Conservation (phyloP, 2,797 vertebrate genomes). For the Naso thynnoides region DNA sequence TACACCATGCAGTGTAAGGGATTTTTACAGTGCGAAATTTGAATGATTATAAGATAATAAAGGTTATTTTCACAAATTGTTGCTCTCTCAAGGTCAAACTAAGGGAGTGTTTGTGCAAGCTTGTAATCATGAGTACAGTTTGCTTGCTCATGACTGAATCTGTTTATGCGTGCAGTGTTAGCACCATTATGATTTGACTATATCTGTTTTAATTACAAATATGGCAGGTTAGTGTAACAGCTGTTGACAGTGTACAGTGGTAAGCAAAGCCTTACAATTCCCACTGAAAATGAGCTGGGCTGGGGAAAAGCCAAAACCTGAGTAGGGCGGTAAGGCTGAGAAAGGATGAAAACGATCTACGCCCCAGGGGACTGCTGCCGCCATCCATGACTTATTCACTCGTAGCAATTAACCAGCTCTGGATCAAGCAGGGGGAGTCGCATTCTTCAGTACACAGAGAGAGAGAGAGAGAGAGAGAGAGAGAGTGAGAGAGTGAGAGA, state of each 20-base stretch:
- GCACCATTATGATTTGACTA: slow-evolving; percentile 32
- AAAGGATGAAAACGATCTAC: slow-evolving; percentile 78
- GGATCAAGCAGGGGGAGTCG: slow-evolving; percentile 70
- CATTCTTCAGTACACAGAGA: slow-evolving; percentile 65
- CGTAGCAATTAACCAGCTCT: slow-evolving; percentile 77
- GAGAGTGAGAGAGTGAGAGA: slow-evolving; percentile 27
- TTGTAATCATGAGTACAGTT: slow-evolving; percentile 2
- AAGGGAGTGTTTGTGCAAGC: slow-evolving; percentile 10
- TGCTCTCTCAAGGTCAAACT: not conserved
- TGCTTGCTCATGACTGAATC: slow-evolving; percentile 28
- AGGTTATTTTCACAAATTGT: not conserved
- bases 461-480: slow-evolving; percentile 28
- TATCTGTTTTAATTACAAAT: slow-evolving; percentile 60
- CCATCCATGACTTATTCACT: slow-evolving; percentile 79
- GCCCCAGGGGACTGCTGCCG: slow-evolving; percentile 67
- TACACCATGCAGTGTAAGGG: no score
- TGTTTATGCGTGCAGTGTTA: slow-evolving; percentile 36
- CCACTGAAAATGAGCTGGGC: slow-evolving; percentile 63
- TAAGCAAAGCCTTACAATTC: slow-evolving; percentile 48
- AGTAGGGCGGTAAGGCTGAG: slow-evolving; percentile 65
- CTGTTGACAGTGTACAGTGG: slow-evolving; percentile 61
- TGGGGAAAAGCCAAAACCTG: slow-evolving; percentile 69
- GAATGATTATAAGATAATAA: not conserved
- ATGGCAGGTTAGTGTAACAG: slow-evolving; percentile 53
- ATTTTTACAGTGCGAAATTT: not conserved